phyloP scores from a whole-genome alignment of 2,113 vertebrate species.

The Egretta garzetta region DNA sequence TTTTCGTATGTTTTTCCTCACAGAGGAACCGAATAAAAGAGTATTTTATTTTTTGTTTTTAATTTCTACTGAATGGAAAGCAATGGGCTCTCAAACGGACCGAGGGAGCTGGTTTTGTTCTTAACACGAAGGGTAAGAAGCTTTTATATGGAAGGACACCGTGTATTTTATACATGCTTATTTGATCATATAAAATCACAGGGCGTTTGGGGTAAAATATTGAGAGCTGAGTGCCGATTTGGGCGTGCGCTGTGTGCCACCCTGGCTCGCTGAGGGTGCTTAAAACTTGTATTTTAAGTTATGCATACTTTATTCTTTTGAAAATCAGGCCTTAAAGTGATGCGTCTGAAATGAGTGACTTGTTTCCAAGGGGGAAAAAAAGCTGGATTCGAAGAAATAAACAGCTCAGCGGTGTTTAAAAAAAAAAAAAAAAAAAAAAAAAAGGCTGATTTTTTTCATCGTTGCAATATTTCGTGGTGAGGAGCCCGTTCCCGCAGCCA shows the following conservation, averaged over 20 bases:
- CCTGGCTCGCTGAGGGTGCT: background rate
- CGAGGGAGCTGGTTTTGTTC: background rate
- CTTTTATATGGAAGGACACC: fast-evolving
- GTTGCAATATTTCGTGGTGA: fast-evolving
- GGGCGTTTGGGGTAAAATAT: background rate
- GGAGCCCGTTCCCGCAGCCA: fast-evolving
- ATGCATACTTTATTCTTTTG: background rate
- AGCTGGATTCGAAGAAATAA: background rate
- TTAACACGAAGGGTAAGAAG: background rate
- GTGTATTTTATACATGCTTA: background rate
- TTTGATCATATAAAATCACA: background rate
- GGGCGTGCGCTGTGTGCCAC: background rate
- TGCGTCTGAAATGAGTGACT: background rate
- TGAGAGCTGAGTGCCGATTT: background rate
- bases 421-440: background rate
- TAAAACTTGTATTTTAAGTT: background rate
- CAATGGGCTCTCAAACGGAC: background rate
- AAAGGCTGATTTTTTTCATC: background rate
- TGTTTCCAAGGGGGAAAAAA: background rate
- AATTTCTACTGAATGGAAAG: background rate
- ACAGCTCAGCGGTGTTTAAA: background rate
- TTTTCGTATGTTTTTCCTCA: background rate
- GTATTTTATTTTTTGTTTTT: too few species aligned
- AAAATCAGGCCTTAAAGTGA: background rate
- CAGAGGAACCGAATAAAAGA: background rate